Evolutionary conservation across 1,140 invertebrate species (phyloP).

Genomic region (Vanessa atalanta): DNA sequence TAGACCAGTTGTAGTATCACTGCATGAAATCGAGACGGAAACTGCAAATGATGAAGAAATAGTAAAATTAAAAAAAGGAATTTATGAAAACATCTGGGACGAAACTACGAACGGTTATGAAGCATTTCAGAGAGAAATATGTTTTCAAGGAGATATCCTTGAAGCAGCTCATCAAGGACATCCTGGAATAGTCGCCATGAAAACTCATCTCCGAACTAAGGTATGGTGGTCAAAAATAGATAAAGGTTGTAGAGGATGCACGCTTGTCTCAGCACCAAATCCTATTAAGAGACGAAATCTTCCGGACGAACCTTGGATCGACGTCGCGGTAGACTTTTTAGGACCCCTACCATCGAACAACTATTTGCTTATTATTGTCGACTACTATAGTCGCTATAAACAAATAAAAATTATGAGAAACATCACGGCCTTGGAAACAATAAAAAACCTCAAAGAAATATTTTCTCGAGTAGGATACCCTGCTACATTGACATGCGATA

Average conservation of each 20-base stretch:
- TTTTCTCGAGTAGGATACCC: no score
- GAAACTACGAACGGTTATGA: conserved; percentile 37
- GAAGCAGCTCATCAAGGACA: conserved; percentile 75
- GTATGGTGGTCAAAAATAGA: conserved; percentile 73
- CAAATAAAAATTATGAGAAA: conserved; percentile 29
- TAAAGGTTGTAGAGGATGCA: conserved; percentile 72
- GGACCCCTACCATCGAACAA: conserved; percentile 37
- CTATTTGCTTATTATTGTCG: conserved; percentile 33
- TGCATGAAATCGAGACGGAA: conserved; percentile 23
- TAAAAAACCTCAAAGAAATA: conserved; percentile 19
- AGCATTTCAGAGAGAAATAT: conserved; percentile 37
- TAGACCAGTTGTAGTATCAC: conserved; percentile 26
- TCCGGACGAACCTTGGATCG: conserved; percentile 31
- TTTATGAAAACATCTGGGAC: conserved; percentile 37
- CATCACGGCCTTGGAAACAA: conserved; percentile 17
- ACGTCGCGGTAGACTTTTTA: conserved; percentile 38
- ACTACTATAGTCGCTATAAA: conserved; percentile 38
- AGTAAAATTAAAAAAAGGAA: conserved; percentile 34
- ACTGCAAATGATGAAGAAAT: conserved; percentile 34
- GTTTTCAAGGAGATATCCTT: conserved; percentile 43
- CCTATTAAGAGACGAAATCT: conserved; percentile 39
- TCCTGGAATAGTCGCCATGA: conserved; percentile 75
- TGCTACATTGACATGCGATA: conserved; percentile 16
- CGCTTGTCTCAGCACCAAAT: conserved; percentile 19
- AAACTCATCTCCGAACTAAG: conserved; percentile 32